Percentiles rank a stretch among this genome's conserved stretches.
Evolutionary conservation across 2,113 vertebrate genomes (phyloP).

Genomic region (Smithornis capensis): DNA sequence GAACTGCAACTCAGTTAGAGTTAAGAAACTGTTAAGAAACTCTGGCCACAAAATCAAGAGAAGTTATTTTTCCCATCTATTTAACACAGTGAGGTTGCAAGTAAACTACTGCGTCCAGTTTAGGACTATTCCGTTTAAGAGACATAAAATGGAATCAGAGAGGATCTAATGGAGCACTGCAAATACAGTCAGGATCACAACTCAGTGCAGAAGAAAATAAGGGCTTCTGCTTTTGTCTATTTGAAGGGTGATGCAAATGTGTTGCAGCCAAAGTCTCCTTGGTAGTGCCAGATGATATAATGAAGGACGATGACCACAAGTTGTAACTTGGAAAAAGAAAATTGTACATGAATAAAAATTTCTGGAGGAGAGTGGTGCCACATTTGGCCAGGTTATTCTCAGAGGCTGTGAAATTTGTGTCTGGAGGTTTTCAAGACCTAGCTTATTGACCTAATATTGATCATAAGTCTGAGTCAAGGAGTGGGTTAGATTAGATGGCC

Average conservation of each 20-base stretch:
- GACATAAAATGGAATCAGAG: neutral
- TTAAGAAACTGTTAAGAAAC: neutral
- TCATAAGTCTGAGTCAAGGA: neutral
- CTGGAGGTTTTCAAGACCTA: neutral
- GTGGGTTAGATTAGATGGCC: neutral
- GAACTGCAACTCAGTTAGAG: neutral
- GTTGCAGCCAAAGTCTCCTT: neutral
- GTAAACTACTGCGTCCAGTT: neutral
- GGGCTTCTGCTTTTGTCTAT: neutral
- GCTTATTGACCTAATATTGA: neutral
- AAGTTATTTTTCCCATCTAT: neutral
- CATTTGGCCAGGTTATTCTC: neutral
- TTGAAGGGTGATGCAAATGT: neutral
- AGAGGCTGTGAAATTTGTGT: neutral
- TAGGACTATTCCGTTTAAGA: neutral
- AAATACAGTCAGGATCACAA: neutral
- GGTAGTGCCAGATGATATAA: neutral
- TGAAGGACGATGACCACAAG: neutral
- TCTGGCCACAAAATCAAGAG: neutral
- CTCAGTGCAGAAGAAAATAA: neutral
- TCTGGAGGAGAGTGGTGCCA: accelerated
- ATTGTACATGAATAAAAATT: neutral
- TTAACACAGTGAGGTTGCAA: neutral
- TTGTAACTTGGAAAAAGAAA: neutral
- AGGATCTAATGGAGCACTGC: neutral